Base-by-base conservation (phyloP, 2,797 vertebrate genomes). In the Clamator glandarius region DNA sequence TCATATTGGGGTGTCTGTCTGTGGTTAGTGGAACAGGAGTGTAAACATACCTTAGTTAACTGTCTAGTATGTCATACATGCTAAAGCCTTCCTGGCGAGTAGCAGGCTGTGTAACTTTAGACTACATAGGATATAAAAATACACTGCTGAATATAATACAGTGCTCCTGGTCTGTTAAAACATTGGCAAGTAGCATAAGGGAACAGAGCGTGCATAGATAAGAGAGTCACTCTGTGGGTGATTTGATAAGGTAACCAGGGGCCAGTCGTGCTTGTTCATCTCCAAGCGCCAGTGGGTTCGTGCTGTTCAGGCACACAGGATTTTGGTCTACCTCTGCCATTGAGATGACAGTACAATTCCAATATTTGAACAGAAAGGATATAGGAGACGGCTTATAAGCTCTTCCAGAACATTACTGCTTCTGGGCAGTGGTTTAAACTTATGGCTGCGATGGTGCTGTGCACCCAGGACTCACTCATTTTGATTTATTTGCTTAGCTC, bases 1-100 rank as follows among this genome's bases (percentile, higher is more conserved):
- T 83, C 57, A 76, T 39, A 59, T 18, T 61, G 29, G 12, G 50
- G 39, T 85, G 31, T 66, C 69, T 58, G 44, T 80, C 73, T 94
- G 77, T 39, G 66, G 41, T 90, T 89, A 92, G 70, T 88, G 52
- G 82, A 93, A 72, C 33, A 89, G 83, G 66, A 85, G 39, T 58
- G 68, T 94, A 95, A 95, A 95, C 91, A 81, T 68, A 91, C 55
- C 62, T 86, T 79, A 28, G 63, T 89, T 95, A 91, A 91, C 85
- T 92, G 81, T n/a, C 76, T 93, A 39, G 62, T 86, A 89, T 86
- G 68, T 81, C 58, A 58, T 55, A 46, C 52, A 79, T 69, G 51
- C 58, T 83, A 87, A 85, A 79, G 77, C 48, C 25, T 94, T 92
- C 80, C 73, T 87, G 54, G 64, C 6, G 0, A 62, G 64, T 77